Conservation (phyloP, 2,113 vertebrate genomes). For the Chionomys nivalis region DNA sequence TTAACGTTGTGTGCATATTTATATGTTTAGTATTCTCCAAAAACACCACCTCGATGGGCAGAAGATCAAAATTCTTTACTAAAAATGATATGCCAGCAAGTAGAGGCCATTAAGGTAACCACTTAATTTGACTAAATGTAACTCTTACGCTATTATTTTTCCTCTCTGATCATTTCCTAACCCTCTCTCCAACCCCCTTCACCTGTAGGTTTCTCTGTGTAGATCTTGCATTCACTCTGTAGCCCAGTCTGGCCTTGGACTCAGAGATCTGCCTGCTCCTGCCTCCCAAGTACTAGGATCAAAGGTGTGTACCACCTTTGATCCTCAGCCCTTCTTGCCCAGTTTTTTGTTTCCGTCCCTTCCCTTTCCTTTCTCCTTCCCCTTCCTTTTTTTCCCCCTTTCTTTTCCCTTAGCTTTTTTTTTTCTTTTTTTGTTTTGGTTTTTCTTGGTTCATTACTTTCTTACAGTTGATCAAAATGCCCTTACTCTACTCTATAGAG, state of each 20-base stretch:
- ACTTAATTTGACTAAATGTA: conserved; percentile 1
- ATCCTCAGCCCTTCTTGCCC: too few species aligned
- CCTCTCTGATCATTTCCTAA: neutral
- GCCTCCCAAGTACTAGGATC: neutral
- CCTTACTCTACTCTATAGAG: neutral
- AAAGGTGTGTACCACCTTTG: neutral
- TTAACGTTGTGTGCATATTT: neutral
- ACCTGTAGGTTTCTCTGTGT: neutral
- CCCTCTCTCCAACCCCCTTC: too few species aligned
- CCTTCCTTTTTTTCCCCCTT: too few species aligned
- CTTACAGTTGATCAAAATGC: neutral
- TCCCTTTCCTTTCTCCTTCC: neutral
- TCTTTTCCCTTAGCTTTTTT: too few species aligned
- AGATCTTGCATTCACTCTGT: neutral
- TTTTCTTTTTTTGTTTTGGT: too few species aligned
- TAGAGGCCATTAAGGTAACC: conserved; percentile 96
- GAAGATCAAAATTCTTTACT: conserved; percentile 96
- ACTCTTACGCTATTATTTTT: neutral
- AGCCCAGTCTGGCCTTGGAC: neutral
- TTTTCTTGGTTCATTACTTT: neutral
- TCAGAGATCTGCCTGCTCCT: neutral
- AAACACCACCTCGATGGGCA: conserved; percentile 95
- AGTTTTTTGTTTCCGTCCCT: neutral
- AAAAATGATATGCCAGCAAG: conserved; percentile 96
- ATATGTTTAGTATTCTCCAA: conserved; percentile 92